These are phyloP conservation scores for Myiotriccus ornatus DNA, from an alignment of 2,797 vertebrate species.

Conservation along the genomic window DNA sequence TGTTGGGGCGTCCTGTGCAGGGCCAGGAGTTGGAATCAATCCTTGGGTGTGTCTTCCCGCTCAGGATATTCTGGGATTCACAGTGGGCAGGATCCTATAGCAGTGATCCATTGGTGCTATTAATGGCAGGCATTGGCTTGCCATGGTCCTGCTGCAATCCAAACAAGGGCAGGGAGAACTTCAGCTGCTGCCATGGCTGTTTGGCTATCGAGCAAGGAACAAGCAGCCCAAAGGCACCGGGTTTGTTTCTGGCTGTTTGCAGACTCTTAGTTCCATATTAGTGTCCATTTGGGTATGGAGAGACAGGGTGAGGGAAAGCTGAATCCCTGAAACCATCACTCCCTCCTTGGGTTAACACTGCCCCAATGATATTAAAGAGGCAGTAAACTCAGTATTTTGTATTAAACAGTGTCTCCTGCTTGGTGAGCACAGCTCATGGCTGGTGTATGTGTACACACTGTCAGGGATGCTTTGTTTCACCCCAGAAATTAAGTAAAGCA, in stretches of 20 bases:
- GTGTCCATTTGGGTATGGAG: neutral
- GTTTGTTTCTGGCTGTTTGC: neutral
- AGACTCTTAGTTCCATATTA: neutral
- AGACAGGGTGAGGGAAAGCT: neutral
- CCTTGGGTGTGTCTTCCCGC: neutral
- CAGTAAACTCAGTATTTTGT: neutral
- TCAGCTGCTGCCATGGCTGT: fast-evolving
- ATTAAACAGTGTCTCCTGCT: neutral
- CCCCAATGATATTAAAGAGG: neutral
- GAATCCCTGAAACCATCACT: neutral
- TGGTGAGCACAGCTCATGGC: neutral
- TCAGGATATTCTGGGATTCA: neutral
- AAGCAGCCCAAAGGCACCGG: neutral
- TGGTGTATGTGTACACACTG: neutral
- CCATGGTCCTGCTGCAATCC: neutral
- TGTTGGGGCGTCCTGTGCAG: neutral
- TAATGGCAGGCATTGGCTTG: neutral
- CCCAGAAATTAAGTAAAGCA: neutral
- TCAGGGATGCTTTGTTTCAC: neutral
- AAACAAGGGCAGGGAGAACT: fast-evolving
- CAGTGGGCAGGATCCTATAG: fast-evolving
- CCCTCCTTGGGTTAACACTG: neutral
- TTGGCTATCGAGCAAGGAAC: neutral
- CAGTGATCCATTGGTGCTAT: fast-evolving
- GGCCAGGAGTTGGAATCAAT: neutral